Base-by-base conservation (phyloP, 1,140 invertebrate genomes). In the Maconellicoccus hirsutus region DNA sequence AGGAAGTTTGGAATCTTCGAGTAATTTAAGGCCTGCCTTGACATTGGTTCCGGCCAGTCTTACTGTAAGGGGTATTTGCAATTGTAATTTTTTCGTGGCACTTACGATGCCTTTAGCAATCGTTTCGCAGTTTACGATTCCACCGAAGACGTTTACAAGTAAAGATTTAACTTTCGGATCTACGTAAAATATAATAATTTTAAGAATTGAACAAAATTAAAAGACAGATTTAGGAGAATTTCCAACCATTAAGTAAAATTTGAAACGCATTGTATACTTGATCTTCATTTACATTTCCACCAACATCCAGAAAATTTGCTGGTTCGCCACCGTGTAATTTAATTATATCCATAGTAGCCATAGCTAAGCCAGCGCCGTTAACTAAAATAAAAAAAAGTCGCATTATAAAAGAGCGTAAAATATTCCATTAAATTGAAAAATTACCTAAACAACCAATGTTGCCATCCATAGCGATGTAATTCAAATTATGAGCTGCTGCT, bases 61-160 rank as follows among this genome's bases (percentile, higher is more conserved):
- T 10, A 98, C 94, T 73, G 98, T 85, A 16, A 99, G 79, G 0
- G 97, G 96, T 71, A 98, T 86, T 77, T 87, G 86, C 0, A 98
- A 82, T 63, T 89, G 81, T 61, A 93, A 87, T 72, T 86, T 87
- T 78, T 88, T 88, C 74, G 88, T 90, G 23, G 96, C 96, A 72
- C 88, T 85, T 1, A 98, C 88, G 75, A 99, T 93, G 66, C 97
- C 97, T 71, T 89, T 93, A 1, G 97, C 96, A 78, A 99, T 93
- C 4, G 89, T 98, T 1, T 88, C 92, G 84, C 97, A 99, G 81
- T 99, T 98, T 0, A 99, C 96, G 78, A 99, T 99, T 74, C 97
- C 97, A 73, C 94, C 97, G 84, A 99, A 99, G 2, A 99, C 94
- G 82, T 99, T 99, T 0, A 99, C 94, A 70, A 99, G 84, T 75